Evolutionary conservation across 2,113 vertebrate species (phyloP).

Genomic region (Dipodomys stephensi): DNA sequence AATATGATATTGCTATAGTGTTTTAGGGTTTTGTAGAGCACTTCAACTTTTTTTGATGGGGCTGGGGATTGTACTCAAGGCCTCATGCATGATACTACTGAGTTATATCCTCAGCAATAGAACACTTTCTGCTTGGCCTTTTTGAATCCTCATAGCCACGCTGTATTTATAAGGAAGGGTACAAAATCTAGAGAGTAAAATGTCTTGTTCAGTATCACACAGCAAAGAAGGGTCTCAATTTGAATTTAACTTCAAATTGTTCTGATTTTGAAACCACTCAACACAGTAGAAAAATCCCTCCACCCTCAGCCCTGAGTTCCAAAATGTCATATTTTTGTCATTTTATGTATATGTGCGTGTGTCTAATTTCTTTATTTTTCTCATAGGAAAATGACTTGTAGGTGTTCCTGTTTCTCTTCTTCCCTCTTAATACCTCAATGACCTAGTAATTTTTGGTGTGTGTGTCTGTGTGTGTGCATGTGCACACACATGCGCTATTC

Average conservation of each 20-base stretch:
- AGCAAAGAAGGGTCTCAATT: background rate
- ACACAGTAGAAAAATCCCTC: background rate
- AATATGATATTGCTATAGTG: background rate
- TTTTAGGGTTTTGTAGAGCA: background rate
- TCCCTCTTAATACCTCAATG: background rate
- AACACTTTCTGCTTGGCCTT: background rate
- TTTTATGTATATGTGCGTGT: background rate
- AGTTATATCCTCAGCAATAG: background rate
- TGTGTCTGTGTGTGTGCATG: no score
- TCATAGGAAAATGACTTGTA: background rate
- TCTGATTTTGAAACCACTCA: constrained; percentile 18
- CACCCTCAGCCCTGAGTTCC: background rate
- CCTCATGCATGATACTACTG: background rate
- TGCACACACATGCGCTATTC: no score
- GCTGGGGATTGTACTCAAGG: background rate
- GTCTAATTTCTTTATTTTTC: background rate
- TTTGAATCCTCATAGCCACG: background rate
- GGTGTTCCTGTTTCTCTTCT: background rate
- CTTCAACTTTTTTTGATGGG: background rate
- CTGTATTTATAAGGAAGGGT: background rate
- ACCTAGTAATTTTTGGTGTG: background rate
- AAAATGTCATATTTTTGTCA: background rate
- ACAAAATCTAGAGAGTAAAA: background rate
- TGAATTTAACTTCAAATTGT: constrained; percentile 12
- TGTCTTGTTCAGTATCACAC: constrained; percentile 27